Evolutionary conservation across 2,113 vertebrate species (phyloP), one percentile per base, ranked within the genome.

Genomic region (Anser cygnoides): DNA sequence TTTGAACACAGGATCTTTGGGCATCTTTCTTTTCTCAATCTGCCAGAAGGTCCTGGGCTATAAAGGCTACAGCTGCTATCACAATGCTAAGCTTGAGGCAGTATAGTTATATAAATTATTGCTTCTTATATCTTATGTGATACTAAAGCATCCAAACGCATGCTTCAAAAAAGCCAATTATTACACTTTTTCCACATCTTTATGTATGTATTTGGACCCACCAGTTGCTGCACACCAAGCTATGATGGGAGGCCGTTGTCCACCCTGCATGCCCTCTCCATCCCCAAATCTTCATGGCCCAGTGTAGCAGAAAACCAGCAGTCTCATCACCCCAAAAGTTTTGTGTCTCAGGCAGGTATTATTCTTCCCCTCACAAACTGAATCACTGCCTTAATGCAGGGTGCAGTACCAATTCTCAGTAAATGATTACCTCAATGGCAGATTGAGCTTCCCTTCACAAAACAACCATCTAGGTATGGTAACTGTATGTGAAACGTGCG

Each of bases 41-140:
- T 75, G 49, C 83, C 68, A 68, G 33, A 90, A 93, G 68, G 26
- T 86, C 80, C 80, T 96, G 83, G 90, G 73, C 62, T 92, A 87
- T 52, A 58, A 87, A 77, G 80, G 73, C 90, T 61, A 87, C 95
- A 96, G 86, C 80, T 96, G 93, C 90, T 94, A 43, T 61, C 49
- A 55, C 28, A 89, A 35, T 43, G 39, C 39, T 93, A 61, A 91
- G 88, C 90, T 96, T 79, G 21, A 93, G 86, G 93, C 73, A 90
- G 33, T 72, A 29, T n/a, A 61, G 61, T 87, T 94, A 82, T 26
- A 57, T 61, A 93, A 94, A 87, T 50, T 89, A 80, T 62, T 84
- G 23, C 10, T 67, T 79, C 81, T 90, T 84, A 67, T 72, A 39
- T 62, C 8, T 84, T 61, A 54, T 1, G 3, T 54, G 23, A 58